Evolutionary conservation across 2,797 vertebrate genomes (phyloP), one percentile per base, ranked within the genome.

Genomic region (Poecilia gillii): DNA sequence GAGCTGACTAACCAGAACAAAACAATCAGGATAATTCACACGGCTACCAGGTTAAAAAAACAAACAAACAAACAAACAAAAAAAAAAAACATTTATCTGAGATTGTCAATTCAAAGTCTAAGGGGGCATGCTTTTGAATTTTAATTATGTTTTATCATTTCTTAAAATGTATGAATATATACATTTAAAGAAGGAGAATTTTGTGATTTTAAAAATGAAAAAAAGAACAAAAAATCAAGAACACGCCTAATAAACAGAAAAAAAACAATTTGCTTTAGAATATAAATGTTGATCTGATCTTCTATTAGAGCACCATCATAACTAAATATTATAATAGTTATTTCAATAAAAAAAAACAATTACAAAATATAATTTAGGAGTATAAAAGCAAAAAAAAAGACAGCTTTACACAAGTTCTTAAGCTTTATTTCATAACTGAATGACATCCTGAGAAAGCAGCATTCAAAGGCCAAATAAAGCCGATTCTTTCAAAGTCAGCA

Each of bases 401-500:
- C 59, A 62, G 33, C 33, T 66, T 23, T 66, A 66, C 16, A 36
- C 13, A 33, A 18, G 14, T 39, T 66, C 9, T 23, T 2, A 39
- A 41, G 23, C 1, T 9, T 23, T 39, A 66, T 39, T 23, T 66
- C 20, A 66, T 64, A 16, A 20, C 6, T 23, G 23, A 66, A 39
- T 23, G 62, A 66, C 33, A 68, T 4, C 18, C 3, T 68, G 36
- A 6, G 16, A 6, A 68, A 73, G 16, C 51, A 46, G 41, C 1
- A 11, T n/a, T 11, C 2, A 62, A 2, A 9, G n/a, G 0, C 1
- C 45, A n/a, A 23, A 23, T 64, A 84, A 75, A 3, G 3, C 6
- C 43, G 6, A 51, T 77, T 74, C 12, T 64, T 36, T 70, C 12
- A 59, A 0, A 88, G 71, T 82, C 39, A 75, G 23, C 25, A 31